Conservation (phyloP, 2,888 invertebrate genomes). For the Digitonthophagus gazella region DNA sequence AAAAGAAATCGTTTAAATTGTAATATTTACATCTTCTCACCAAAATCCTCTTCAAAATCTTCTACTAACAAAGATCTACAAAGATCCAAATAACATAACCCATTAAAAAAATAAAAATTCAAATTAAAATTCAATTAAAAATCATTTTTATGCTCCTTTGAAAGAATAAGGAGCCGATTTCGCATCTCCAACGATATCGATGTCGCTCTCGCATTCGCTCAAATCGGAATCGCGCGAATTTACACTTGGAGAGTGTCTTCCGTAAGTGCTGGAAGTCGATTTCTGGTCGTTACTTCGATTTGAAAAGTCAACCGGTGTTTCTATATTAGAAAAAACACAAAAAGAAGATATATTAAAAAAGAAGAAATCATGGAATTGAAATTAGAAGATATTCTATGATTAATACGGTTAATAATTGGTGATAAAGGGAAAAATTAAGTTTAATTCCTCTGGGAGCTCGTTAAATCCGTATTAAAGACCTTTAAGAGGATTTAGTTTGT, state of each 20-base stretch:
- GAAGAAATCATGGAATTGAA: conserved; percentile 5
- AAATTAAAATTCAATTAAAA: not conserved
- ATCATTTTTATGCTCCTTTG: conserved; percentile 34
- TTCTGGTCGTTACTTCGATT: conserved; percentile 12
- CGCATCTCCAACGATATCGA: conserved; percentile 60
- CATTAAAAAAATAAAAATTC: not conserved
- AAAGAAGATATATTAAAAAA: not conserved
- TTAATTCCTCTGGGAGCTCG: conserved; percentile 35
- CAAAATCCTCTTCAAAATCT: no score
- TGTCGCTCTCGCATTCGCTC: conserved; percentile 62
- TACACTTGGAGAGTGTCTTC: conserved; percentile 1
- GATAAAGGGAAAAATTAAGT: no score
- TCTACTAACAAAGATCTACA: no score
- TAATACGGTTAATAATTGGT: no score
- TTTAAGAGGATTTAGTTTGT: not conserved
- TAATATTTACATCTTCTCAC: not conserved
- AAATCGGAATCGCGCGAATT: conserved; percentile 51
- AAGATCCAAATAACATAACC: no score
- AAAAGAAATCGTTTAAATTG: not conserved
- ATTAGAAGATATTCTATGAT: conserved; percentile 1
- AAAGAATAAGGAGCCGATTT: conserved; percentile 36
- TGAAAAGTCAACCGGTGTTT: conserved; percentile 36
- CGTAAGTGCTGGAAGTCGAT: not conserved
- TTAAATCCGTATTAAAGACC: conserved; percentile 38
- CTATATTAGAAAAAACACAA: conserved; percentile 27